Percentiles rank a stretch among this genome's conserved stretches.
Conservation (phyloP, 2,113 vertebrate species). For the Dipodomys stephensi region DNA sequence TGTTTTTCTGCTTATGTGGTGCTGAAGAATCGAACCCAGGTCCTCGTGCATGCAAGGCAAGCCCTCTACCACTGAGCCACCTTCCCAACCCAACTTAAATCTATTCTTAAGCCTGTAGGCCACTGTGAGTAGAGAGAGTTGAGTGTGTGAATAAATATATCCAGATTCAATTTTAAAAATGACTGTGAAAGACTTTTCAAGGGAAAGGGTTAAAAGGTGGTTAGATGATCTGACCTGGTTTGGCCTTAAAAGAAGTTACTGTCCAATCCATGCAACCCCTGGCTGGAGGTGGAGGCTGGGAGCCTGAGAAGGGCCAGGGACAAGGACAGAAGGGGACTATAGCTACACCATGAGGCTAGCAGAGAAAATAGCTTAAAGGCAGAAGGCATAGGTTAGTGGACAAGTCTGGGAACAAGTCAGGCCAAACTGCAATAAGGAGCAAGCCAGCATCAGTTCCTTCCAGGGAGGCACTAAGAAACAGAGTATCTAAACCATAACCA, state of each 20-base stretch:
- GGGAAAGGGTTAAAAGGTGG: neutral
- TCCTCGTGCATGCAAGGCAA: too few species aligned
- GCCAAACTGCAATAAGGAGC: neutral
- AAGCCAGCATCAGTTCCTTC: neutral
- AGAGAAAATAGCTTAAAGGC: neutral
- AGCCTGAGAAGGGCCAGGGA: neutral
- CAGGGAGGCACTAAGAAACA: neutral
- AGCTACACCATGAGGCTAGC: neutral
- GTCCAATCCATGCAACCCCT: neutral
- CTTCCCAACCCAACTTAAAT: too few species aligned
- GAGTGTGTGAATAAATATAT: neutral
- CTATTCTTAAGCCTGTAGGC: neutral
- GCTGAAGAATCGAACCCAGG: too few species aligned
- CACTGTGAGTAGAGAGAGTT: too few species aligned
- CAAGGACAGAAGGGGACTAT: neutral
- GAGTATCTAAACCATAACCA: rapidly evolving
- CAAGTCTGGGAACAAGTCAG: neutral
- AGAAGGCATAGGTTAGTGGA: neutral
- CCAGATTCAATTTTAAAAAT: neutral
- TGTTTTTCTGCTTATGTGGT: too few species aligned
- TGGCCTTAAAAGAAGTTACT: neutral
- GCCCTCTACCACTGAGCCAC: too few species aligned
- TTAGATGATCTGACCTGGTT: too few species aligned
- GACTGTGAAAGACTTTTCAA: neutral
- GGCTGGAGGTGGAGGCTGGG: too few species aligned